Evolutionary conservation across 2,797 vertebrate genomes (phyloP).

Genomic region (Peromyscus nudipes): DNA sequence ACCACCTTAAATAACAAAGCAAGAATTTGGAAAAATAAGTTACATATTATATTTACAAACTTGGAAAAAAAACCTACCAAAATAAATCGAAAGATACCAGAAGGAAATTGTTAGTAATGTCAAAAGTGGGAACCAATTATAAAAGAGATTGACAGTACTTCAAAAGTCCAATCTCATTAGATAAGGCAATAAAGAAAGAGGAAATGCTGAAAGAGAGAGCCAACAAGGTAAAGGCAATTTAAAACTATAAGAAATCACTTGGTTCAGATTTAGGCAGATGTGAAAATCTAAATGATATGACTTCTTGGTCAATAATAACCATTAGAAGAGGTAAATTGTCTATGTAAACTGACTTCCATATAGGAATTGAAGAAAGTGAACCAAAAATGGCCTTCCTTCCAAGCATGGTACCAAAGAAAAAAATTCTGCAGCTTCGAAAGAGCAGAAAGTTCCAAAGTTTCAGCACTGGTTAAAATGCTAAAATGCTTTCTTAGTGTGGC

Average conservation of each 20-base stretch:
- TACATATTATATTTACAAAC: background rate
- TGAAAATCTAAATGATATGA: background rate
- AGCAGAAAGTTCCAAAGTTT: background rate
- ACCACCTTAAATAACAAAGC: background rate
- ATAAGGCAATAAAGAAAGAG: background rate
- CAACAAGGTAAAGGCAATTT: background rate
- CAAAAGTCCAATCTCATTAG: background rate
- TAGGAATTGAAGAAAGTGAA: background rate
- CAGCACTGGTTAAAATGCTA: background rate
- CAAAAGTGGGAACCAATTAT: slow-evolving; percentile 36
- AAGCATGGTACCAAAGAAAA: background rate
- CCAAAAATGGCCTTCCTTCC: background rate
- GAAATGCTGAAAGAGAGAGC: background rate
- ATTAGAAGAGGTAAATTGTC: background rate
- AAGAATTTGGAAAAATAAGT: background rate
- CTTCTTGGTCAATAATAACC: background rate
- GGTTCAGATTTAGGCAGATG: background rate
- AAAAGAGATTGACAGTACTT: slow-evolving; percentile 1
- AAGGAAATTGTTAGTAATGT: slow-evolving; percentile 17
- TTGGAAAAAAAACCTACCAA: background rate
- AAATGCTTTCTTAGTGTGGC: background rate
- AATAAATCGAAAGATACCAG: slow-evolving; percentile 14
- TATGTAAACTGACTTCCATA: background rate
- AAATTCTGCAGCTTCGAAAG: background rate
- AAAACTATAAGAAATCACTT: background rate